Evolutionary conservation across 2,113 vertebrate genomes (phyloP).

Genomic region (Lepidothrix coronata): DNA sequence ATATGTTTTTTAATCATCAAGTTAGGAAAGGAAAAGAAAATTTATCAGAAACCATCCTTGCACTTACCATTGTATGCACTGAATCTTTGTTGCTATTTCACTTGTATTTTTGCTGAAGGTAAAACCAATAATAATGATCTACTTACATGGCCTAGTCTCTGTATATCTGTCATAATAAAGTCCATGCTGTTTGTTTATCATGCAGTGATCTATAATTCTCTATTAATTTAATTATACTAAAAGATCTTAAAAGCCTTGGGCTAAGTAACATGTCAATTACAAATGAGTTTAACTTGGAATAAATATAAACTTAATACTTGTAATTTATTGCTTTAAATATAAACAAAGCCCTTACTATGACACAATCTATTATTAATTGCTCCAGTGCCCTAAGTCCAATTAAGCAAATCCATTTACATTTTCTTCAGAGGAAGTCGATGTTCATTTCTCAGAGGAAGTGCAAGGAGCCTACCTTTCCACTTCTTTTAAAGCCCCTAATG

Average conservation of each 20-base stretch:
- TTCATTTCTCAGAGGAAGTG: constrained; percentile 84
- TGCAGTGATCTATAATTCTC: constrained; percentile 92
- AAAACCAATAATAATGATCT: constrained; percentile 87
- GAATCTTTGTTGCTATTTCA: constrained; percentile 13
- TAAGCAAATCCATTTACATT: constrained; percentile 89
- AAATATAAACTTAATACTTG: constrained; percentile 95
- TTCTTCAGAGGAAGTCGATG: constrained; percentile 84
- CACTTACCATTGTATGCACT: neutral
- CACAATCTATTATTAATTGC: constrained; percentile 96
- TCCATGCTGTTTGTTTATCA: constrained; percentile 91
- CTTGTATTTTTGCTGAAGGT: constrained; percentile 76
- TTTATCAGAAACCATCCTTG: neutral
- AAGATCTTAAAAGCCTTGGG: constrained; percentile 94
- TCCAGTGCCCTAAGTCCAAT: constrained; percentile 83
- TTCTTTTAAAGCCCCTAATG: constrained; percentile 35
- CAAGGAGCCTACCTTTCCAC: constrained; percentile 41
- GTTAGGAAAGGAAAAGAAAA: neutral
- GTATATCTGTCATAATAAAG: constrained; percentile 90
- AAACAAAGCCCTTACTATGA: constrained; percentile 84
- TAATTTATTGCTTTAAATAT: constrained; percentile 93
- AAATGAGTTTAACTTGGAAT: constrained; percentile 94
- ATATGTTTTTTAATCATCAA: neutral
- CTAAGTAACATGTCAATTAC: constrained; percentile 98
- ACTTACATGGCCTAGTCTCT: constrained; percentile 82
- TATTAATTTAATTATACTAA: constrained; percentile 97